Conservation (phyloP, 1,140 invertebrate genomes). For the Drosophila sucinea region DNA sequence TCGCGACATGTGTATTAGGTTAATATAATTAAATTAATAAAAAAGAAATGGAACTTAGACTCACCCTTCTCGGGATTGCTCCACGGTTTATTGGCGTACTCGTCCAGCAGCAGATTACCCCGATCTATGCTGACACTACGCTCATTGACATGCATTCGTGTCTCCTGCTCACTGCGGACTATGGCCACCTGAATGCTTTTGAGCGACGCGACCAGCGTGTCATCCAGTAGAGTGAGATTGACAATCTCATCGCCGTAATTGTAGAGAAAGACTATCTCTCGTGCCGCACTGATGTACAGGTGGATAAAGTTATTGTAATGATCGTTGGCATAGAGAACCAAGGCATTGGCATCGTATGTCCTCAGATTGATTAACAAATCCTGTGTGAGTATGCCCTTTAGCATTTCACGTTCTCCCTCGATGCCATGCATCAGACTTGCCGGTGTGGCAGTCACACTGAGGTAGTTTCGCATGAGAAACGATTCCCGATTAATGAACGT, state of each 20-base stretch:
- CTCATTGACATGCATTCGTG: constrained; percentile 93
- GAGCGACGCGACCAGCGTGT: constrained; percentile 88
- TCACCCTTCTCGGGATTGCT: constrained; percentile 90
- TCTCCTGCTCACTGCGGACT: constrained; percentile 88
- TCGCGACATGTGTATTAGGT: background rate
- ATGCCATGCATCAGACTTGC: constrained; percentile 84
- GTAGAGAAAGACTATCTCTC: constrained; percentile 91
- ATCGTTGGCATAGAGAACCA: constrained; percentile 96
- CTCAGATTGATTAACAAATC: constrained; percentile 93
- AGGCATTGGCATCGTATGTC: constrained; percentile 91
- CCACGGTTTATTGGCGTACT: constrained; percentile 93
- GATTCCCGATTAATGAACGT: constrained; percentile 93
- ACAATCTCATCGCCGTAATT: constrained; percentile 92
- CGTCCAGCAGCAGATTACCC: constrained; percentile 88
- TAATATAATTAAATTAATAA: background rate
- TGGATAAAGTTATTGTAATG: constrained; percentile 97
- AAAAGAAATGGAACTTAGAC: background rate
- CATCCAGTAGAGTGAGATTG: constrained; percentile 89
- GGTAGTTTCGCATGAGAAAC: constrained; percentile 91
- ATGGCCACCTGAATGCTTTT: constrained; percentile 94
- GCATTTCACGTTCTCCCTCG: constrained; percentile 86
- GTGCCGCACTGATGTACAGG: constrained; percentile 91
- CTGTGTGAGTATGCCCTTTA: constrained; percentile 90
- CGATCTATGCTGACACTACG: constrained; percentile 88
- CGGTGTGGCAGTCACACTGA: constrained; percentile 82